Evolutionary conservation across 2,113 vertebrate species (phyloP).

Genomic region (Diglossa brunneiventris): DNA sequence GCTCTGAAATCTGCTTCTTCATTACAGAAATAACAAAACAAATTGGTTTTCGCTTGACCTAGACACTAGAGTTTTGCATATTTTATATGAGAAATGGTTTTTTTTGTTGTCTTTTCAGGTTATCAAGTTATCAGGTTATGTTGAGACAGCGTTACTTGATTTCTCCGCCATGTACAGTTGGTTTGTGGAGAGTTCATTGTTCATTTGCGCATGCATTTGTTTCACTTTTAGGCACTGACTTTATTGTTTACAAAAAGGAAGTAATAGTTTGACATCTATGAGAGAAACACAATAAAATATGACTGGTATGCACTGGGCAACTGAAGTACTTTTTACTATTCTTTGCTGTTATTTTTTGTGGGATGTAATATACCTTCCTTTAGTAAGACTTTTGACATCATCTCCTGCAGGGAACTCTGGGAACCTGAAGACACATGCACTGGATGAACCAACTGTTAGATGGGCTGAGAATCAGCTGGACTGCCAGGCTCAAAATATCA

Average conservation of each 20-base stretch:
- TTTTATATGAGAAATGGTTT: not conserved
- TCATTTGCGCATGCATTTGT: not conserved
- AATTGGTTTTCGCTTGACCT: not conserved
- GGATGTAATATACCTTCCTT: not conserved
- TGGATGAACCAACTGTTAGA: not conserved
- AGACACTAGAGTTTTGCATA: not conserved
- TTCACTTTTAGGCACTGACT: not conserved
- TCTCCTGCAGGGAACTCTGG: not conserved
- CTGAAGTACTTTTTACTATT: not conserved
- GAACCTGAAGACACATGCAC: not conserved
- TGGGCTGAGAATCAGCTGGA: not conserved
- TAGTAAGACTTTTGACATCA: not conserved
- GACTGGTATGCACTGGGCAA: not conserved
- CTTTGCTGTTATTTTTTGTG: not conserved
- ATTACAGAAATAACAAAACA: not conserved
- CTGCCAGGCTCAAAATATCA: not conserved
- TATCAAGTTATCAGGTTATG: not conserved
- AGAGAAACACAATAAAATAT: not conserved
- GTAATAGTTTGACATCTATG: not conserved
- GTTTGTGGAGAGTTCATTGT: not conserved
- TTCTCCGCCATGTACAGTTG: not conserved
- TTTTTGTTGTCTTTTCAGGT: not conserved
- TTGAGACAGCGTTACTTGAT: accelerated
- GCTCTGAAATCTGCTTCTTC: not conserved
- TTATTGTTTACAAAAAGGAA: not conserved